Evolutionary conservation across 2,113 vertebrate species (phyloP).

Genomic region (pig (Sus scrofa)): T2T-Sscrofa CM000820.6:38251501-38252000

Average conservation of each 20-base stretch:
- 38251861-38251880: neutral
- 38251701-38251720: neutral
- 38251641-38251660: neutral
- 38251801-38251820: conserved; percentile 13
- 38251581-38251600: neutral
- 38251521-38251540: neutral
- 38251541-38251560: neutral
- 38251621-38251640: neutral
- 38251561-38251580: neutral
- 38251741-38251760: neutral
- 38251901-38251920: neutral
- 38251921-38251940: neutral
- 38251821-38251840: neutral
- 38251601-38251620: neutral
- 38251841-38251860: neutral
- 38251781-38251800: too few relatives aligned
- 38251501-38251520: neutral
- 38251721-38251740: neutral
- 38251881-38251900: neutral
- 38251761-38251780: neutral
- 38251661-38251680: neutral
- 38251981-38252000: neutral
- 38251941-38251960: neutral
- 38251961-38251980: neutral
- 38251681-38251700: neutral